Evolutionary conservation across 2,797 vertebrate genomes (phyloP).

Genomic region (Pseudocheirus occidentalis): DNA sequence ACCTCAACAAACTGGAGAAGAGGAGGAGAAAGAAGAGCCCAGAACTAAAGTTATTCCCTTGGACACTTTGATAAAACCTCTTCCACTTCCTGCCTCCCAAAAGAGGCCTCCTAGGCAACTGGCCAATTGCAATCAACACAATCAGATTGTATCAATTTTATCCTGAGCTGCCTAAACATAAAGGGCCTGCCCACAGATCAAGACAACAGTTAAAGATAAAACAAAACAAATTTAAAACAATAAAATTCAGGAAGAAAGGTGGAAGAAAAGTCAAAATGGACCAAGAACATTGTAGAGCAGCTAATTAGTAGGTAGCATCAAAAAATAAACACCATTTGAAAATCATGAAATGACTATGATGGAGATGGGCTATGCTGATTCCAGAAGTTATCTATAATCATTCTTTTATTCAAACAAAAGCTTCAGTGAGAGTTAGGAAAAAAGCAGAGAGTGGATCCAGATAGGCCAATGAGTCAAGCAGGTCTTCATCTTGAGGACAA

Average conservation of each 20-base stretch:
- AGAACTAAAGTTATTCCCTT: background rate
- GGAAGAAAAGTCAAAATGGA: background rate
- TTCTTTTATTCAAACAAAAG: background rate
- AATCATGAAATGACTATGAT: background rate
- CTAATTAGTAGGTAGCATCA: background rate
- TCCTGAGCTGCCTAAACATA: background rate
- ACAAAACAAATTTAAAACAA: slow-evolving; percentile 3
- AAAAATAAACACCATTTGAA: background rate
- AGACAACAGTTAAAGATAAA: slow-evolving; percentile 30
- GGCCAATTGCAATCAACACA: background rate
- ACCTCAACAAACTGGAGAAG: background rate
- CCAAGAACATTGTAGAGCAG: background rate
- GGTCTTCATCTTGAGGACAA: slow-evolving; percentile 14
- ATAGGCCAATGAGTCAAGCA: background rate
- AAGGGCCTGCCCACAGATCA: background rate
- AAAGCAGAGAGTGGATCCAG: background rate
- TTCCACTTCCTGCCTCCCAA: background rate
- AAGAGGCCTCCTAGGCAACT: slow-evolving; percentile 15
- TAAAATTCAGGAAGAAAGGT: slow-evolving; percentile 20
- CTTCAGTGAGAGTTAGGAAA: background rate
- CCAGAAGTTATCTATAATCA: background rate
- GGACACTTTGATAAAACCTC: background rate
- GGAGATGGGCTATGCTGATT: background rate
- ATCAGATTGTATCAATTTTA: background rate
- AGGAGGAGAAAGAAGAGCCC: background rate